These are phyloP conservation scores for Drosophila stalkeri DNA, from an alignment of 2,888 invertebrate genomes.

Conservation along the genomic window DNA sequence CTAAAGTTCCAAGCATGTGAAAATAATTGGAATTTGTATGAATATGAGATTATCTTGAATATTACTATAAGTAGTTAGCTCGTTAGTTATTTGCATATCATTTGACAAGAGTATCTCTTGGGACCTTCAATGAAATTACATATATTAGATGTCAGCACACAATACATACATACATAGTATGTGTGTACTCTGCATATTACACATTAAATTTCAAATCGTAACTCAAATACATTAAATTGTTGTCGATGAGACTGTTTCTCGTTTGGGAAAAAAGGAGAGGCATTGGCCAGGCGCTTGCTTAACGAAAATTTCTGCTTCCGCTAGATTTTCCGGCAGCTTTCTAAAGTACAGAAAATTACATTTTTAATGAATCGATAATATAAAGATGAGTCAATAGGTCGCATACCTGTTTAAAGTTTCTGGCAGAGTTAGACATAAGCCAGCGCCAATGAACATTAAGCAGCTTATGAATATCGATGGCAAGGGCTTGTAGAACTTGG, in stretches of 20 bases:
- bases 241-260: background rate
- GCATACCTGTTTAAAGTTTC: slow-evolving; percentile 86
- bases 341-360: slow-evolving; percentile 54
- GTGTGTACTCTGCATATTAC: slow-evolving; percentile 13
- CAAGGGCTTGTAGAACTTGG: slow-evolving; percentile 84
- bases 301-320: slow-evolving; percentile 87
- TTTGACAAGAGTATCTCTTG: background rate
- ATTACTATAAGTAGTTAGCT: background rate
- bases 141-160: background rate
- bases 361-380: background rate
- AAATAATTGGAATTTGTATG: background rate
- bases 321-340: slow-evolving; percentile 86
- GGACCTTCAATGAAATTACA: background rate
- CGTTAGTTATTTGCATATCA: too few relatives aligned
- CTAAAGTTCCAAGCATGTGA: too few relatives aligned
- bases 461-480: slow-evolving; percentile 87
- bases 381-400: background rate
- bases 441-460: slow-evolving; percentile 86
- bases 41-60: background rate
- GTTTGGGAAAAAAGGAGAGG: slow-evolving; percentile 83
- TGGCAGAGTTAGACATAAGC: slow-evolving; percentile 86
- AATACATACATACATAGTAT: slow-evolving; percentile 45
- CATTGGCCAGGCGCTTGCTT: slow-evolving; percentile 85
- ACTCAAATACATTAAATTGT: background rate
- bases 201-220: background rate